phyloP scores from a whole-genome alignment of 2,113 vertebrate species.

The Pseudorhombus dupliciocellatus region DNA sequence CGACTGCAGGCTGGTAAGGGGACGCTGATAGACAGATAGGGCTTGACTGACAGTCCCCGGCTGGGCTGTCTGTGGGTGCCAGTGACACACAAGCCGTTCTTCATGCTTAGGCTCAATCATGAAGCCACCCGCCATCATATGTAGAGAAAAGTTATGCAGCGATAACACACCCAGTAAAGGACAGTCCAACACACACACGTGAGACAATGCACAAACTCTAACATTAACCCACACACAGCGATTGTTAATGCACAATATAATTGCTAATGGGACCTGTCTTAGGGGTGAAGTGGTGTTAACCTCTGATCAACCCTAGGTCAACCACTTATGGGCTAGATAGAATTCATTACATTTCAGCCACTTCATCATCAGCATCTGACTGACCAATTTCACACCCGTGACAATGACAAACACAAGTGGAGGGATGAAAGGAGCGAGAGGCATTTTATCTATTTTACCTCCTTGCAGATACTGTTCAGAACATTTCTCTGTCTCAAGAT shows the following conservation, averaged over 20 bases:
- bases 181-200: conserved; percentile 8
- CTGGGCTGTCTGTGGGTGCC: conserved; percentile 62
- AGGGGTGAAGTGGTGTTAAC: conserved; percentile 77
- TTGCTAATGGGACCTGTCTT: conserved; percentile 79
- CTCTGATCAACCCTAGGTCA: conserved; percentile 76
- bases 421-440: conserved; percentile 25
- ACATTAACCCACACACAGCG: conserved; percentile 44
- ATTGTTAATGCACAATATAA: conserved; percentile 76
- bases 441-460: conserved; percentile 1
- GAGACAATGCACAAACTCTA: conserved; percentile 43
- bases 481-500: not conserved
- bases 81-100: conserved; percentile 55
- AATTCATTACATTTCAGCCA: conserved; percentile 77
- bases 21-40: conserved; percentile 64
- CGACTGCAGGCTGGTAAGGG: conserved; percentile 70
- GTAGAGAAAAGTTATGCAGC: conserved; percentile 31
- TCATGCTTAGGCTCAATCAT: conserved; percentile 46
- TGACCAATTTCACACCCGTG: conserved; percentile 74
- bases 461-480: not conserved
- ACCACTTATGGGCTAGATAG: conserved; percentile 70
- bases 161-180: conserved; percentile 11
- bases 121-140: conserved; percentile 24
- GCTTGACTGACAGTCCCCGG: conserved; percentile 73
- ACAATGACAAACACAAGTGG: conserved; percentile 62
- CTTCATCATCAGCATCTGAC: conserved; percentile 77